Percentiles rank a stretch among this genome's conserved stretches.
phyloP scores from a whole-genome alignment of 2,888 invertebrate species.

The Gnatocerus cornutus region DNA sequence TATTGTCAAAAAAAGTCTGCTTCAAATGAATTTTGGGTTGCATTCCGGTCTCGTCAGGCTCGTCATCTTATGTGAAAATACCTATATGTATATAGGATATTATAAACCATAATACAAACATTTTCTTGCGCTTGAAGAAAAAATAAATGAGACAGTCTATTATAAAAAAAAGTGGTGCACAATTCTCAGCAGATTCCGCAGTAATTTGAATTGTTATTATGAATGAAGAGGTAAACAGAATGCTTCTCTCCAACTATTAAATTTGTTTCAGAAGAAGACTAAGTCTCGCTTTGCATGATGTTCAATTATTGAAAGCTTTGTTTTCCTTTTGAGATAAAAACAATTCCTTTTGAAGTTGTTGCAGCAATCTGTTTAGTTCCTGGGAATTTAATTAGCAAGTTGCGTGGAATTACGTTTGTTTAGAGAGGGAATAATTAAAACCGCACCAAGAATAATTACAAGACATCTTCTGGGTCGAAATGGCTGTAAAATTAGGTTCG shows the following conservation, averaged over 20 bases:
- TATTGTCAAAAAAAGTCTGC: no score
- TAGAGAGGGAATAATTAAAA: constrained; percentile 48
- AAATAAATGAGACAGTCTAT: no score
- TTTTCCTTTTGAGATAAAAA: constrained; percentile 42
- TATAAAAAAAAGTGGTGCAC: no score
- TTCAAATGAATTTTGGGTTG: no score
- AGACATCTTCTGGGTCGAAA: constrained; percentile 29
- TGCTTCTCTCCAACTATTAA: constrained; percentile 7
- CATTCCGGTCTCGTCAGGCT: no score
- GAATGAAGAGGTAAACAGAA: neutral
- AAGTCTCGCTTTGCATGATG: constrained; percentile 35
- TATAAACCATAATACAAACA: no score
- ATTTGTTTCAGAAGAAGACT: constrained; percentile 17
- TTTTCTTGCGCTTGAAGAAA: no score
- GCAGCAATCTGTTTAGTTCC: constrained; percentile 43
- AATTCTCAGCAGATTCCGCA: neutral
- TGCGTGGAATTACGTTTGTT: constrained; percentile 45
- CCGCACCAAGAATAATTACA: constrained; percentile 40
- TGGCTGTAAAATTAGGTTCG: constrained; percentile 44
- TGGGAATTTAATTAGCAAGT: constrained; percentile 48
- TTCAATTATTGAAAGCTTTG: constrained; percentile 41
- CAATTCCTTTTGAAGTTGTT: constrained; percentile 43
- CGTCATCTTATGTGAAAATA: no score
- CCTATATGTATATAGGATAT: no score
- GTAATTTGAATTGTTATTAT: neutral